Evolutionary conservation across 2,113 vertebrate genomes (phyloP).

Genomic region (Alaudala cheleensis): DNA sequence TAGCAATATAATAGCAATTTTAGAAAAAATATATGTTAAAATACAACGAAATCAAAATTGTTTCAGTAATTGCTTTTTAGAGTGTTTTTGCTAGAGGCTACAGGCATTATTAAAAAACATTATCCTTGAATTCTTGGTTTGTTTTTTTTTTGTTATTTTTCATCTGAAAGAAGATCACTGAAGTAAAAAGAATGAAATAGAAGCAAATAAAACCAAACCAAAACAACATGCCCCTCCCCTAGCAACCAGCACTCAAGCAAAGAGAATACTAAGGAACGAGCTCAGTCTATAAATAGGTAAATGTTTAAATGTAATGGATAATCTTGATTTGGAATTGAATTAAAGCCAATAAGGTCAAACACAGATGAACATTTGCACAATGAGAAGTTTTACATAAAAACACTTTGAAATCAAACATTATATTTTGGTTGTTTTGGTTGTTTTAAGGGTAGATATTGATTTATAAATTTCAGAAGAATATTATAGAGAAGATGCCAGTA

Average conservation of each 20-base stretch:
- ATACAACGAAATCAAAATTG: neutral
- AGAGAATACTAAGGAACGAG: neutral
- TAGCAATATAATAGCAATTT: neutral
- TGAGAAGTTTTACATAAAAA: neutral
- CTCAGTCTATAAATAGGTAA: neutral
- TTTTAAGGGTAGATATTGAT: neutral
- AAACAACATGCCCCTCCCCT: accelerated
- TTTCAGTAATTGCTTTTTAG: neutral
- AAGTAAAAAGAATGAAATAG: neutral
- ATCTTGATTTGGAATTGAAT: neutral
- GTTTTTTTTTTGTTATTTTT: neutral
- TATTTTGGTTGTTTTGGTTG: neutral
- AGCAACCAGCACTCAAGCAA: neutral
- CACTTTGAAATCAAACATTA: neutral
- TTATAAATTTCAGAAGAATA: neutral
- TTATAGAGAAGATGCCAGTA: neutral
- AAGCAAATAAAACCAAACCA: neutral
- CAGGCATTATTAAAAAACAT: neutral
- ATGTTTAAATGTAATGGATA: neutral
- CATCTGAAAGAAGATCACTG: neutral
- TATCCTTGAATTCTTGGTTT: neutral
- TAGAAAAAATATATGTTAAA: neutral
- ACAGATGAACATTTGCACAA: neutral
- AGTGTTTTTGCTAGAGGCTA: neutral
- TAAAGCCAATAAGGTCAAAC: neutral